Evolutionary conservation across 2,888 invertebrate species (phyloP).

Genomic region (Drosophila leonis): DNA sequence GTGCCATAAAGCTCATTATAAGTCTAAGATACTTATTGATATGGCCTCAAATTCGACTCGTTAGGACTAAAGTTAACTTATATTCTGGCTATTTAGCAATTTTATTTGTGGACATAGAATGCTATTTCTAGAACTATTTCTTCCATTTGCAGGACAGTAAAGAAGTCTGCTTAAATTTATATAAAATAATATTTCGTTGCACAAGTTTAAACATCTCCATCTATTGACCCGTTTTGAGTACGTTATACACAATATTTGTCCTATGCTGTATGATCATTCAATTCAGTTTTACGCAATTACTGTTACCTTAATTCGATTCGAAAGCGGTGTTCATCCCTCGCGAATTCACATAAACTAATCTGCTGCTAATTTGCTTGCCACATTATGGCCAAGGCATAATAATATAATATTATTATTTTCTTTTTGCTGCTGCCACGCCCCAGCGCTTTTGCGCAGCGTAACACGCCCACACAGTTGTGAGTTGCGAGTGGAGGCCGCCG

Average conservation of each 20-base stretch:
- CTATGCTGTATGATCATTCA: background rate
- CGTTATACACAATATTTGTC: background rate
- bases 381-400: constrained; percentile 40
- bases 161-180: too few species aligned
- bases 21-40: background rate
- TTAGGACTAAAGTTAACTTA: background rate
- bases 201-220: background rate
- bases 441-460: constrained; percentile 37
- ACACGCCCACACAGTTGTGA: constrained; percentile 60
- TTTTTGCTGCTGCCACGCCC: constrained; percentile 55
- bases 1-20: background rate
- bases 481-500: constrained; percentile 39
- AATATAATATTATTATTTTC: constrained; percentile 40
- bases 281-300: background rate
- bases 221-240: too few species aligned
- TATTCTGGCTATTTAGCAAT: background rate
- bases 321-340: constrained; percentile 15
- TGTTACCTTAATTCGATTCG: constrained; percentile 5
- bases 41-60: background rate
- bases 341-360: constrained; percentile 32
- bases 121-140: too few species aligned
- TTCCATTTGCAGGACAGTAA: too few species aligned
- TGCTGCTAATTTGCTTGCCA: constrained; percentile 50
- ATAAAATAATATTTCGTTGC: background rate
- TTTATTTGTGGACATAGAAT: too few species aligned